Evolutionary conservation across 2,888 invertebrate species (phyloP).

Genomic region (Lasius fuliginosus): DNA sequence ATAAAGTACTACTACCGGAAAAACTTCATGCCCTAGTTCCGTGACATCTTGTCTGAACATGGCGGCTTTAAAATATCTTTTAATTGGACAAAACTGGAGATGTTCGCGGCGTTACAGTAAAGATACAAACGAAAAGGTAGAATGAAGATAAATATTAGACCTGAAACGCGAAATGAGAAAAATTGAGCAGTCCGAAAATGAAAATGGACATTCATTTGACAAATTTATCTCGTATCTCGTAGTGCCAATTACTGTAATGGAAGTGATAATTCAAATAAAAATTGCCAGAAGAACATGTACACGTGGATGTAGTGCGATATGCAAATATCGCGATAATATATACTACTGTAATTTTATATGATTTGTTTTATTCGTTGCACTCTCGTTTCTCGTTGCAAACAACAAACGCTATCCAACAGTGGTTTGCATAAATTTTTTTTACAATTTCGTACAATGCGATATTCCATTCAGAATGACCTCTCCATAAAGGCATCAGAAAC

Average conservation of each 20-base stretch:
- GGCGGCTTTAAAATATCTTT: constrained; percentile 47
- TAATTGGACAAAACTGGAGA: constrained; percentile 47
- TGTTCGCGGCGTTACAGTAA: neutral
- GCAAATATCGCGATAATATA: neutral
- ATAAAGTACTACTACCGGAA: constrained; percentile 30
- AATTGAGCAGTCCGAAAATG: constrained; percentile 37
- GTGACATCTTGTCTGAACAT: constrained; percentile 39
- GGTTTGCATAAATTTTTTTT: neutral
- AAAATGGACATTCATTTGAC: constrained; percentile 42
- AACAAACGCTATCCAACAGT: neutral
- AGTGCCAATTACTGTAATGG: constrained; percentile 53
- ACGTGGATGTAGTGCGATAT: neutral
- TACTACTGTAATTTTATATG: neutral
- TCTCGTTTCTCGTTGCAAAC: neutral
- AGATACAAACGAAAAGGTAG: constrained; percentile 28
- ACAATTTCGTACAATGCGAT: neutral
- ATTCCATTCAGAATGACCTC: neutral
- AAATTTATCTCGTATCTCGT: constrained; percentile 17
- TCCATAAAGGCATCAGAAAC: neutral
- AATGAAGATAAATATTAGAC: constrained; percentile 42
- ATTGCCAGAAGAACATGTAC: neutral
- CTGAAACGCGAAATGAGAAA: constrained; percentile 18
- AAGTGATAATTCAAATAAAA: constrained; percentile 27
- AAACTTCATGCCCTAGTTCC: constrained; percentile 43
- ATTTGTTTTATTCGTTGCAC: neutral